Evolutionary conservation across 2,113 vertebrate genomes (phyloP).

Genomic region (Esox niger): DNA sequence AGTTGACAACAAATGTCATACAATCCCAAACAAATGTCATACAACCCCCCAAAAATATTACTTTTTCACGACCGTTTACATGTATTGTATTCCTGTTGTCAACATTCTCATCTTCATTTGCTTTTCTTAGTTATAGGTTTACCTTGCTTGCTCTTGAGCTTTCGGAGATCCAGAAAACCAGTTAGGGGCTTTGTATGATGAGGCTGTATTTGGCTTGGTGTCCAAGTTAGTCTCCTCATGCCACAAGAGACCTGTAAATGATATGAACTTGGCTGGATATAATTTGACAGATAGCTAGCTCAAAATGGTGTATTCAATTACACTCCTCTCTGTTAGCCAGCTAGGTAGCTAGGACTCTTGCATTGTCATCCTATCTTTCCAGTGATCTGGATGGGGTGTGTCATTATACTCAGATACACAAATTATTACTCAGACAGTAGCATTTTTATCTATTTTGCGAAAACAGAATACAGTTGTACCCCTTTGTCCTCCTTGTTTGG

Average conservation of each 20-base stretch:
- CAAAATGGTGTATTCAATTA: too few relatives aligned
- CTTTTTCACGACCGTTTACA: too few relatives aligned
- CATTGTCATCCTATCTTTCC: too few relatives aligned
- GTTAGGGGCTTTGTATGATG: conserved; percentile 48
- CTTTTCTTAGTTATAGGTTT: not conserved
- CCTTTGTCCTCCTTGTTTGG: conserved; percentile 72
- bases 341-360: too few relatives aligned
- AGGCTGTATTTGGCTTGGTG: conserved; percentile 11
- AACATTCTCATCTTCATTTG: not conserved
- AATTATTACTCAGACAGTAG: not conserved
- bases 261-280: not conserved
- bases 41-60: too few relatives aligned
- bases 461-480: conserved; percentile 41
- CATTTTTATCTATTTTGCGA: not conserved
- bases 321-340: too few relatives aligned
- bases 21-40: too few relatives aligned
- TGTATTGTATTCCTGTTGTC: too few relatives aligned
- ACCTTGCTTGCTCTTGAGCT: conserved; percentile 29
- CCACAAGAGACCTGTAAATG: conserved; percentile 60
- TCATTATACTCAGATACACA: not conserved
- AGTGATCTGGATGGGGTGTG: too few relatives aligned
- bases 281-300: too few relatives aligned
- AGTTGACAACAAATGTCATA: too few relatives aligned
- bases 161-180: conserved; percentile 40
- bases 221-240: conserved; percentile 35